phyloP scores from a whole-genome alignment of 1,140 invertebrate species.

The Trachymyrmex cornetzi region DNA sequence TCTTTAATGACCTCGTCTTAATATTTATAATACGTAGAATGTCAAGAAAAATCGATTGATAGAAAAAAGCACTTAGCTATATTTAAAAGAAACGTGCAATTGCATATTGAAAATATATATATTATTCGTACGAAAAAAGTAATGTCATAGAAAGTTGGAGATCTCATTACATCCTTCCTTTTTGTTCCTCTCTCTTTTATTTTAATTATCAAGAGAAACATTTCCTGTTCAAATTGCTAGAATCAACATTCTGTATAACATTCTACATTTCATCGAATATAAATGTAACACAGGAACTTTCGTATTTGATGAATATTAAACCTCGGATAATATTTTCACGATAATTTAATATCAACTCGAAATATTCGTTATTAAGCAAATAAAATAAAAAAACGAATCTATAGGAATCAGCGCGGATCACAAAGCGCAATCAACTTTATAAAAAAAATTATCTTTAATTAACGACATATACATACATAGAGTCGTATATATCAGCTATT shows the following conservation, averaged over 20 bases:
- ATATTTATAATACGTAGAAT: neutral
- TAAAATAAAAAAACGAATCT: too few relatives aligned
- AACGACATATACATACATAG: too few relatives aligned
- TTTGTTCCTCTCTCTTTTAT: neutral
- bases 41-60: conserved; percentile 21
- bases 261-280: neutral
- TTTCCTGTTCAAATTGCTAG: neutral
- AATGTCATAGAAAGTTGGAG: neutral
- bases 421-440: too few relatives aligned
- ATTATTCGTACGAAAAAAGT: neutral
- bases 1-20: conserved; percentile 1
- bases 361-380: neutral
- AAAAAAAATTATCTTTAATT: too few relatives aligned
- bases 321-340: neutral
- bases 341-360: neutral
- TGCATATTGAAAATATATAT: neutral
- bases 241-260: neutral
- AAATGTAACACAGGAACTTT: neutral
- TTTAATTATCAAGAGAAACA: neutral
- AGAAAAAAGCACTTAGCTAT: neutral
- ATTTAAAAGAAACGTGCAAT: conserved; percentile 5
- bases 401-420: too few relatives aligned
- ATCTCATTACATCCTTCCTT: neutral
- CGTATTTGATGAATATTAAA: neutral
- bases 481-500: too few relatives aligned